Conservation (phyloP, 2,888 invertebrate genomes). For the Leucozona laternaria region DNA sequence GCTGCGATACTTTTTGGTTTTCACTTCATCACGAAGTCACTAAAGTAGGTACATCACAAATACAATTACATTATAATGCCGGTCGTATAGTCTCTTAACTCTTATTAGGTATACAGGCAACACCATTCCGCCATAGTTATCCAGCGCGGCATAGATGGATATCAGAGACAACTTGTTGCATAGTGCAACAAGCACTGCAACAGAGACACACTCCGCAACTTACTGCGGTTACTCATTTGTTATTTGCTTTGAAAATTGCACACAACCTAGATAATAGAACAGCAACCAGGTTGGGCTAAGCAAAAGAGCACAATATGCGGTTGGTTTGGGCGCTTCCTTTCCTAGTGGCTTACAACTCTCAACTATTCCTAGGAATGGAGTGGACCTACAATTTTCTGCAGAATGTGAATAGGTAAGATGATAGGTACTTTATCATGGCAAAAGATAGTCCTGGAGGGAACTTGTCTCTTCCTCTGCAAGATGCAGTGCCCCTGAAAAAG, state of each 20-base stretch:
- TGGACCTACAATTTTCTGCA: too few relatives aligned
- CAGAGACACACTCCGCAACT: not conserved
- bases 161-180: constrained; percentile 60
- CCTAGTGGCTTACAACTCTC: too few relatives aligned
- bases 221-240: constrained; percentile 41
- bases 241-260: constrained; percentile 42
- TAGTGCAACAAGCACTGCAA: constrained; percentile 51
- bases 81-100: constrained; percentile 21
- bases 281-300: not conserved
- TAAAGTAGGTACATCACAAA: constrained; percentile 21
- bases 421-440: too few relatives aligned
- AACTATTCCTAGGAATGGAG: too few relatives aligned
- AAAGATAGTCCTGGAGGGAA: too few relatives aligned
- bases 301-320: not conserved
- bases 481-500: too few relatives aligned
- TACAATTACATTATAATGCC: constrained; percentile 29
- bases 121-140: constrained; percentile 27
- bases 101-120: not conserved
- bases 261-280: constrained; percentile 55
- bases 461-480: too few relatives aligned
- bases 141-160: constrained; percentile 6
- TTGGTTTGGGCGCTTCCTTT: not conserved
- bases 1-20: constrained; percentile 1
- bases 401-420: too few relatives aligned
- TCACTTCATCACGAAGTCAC: constrained; percentile 48